A percentile compares a stretch with the other conserved stretches of the same genome.
Conservation (phyloP, 2,113 vertebrate genomes). For the Brienomyrus longianalis region DNA sequence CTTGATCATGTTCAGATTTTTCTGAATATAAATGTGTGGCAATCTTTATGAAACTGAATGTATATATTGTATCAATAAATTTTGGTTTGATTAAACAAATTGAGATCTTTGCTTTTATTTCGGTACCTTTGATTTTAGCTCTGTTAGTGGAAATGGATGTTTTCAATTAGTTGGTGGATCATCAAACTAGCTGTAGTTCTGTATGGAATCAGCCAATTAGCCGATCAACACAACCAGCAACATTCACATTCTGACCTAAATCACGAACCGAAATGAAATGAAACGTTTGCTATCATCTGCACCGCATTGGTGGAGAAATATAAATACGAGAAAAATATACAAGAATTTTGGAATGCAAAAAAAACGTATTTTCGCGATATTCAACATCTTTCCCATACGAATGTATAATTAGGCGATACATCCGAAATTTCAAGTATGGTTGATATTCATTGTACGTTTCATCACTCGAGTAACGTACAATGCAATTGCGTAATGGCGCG, state of each 20-base stretch:
- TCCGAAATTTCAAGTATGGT: not conserved
- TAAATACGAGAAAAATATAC: not conserved
- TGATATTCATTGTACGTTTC: not conserved
- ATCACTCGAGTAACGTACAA: not conserved
- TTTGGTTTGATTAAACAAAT: conserved; percentile 1
- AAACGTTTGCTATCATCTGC: not conserved
- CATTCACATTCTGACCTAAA: not conserved
- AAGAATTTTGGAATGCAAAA: not conserved
- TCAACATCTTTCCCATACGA: not conserved
- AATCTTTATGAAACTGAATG: not conserved
- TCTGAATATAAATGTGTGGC: conserved; percentile 6
- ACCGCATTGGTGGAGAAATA: not conserved
- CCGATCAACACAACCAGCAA: not conserved
- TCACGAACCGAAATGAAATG: not conserved
- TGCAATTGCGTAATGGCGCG: not conserved
- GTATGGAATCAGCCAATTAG: not conserved
- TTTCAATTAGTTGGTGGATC: not conserved
- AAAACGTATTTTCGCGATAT: not conserved
- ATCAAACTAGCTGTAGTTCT: not conserved
- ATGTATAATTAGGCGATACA: not conserved
- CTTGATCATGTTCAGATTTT: conserved; percentile 3
- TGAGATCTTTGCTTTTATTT: not conserved
- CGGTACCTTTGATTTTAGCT: not conserved
- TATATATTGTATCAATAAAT: conserved; percentile 5
- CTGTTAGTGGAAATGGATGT: conserved; percentile 4